Percentiles rank a stretch among this genome's conserved stretches.
phyloP scores from a whole-genome alignment of 2,113 vertebrate species.

The Dipodomys merriami region DNA sequence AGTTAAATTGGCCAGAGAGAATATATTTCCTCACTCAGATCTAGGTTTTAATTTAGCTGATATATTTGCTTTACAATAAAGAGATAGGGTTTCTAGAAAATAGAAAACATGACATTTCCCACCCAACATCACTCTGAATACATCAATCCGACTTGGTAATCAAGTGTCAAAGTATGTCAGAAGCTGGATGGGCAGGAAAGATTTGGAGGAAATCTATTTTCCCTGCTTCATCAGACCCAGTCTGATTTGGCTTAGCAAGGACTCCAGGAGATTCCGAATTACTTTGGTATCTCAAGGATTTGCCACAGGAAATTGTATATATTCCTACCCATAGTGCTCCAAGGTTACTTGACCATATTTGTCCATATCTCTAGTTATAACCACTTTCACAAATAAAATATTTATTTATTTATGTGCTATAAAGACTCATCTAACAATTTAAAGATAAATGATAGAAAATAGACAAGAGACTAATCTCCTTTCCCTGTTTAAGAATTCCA shows the following conservation, averaged over 20 bases:
- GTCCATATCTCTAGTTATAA: conserved; percentile 8
- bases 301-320: neutral
- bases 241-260: neutral
- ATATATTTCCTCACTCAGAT: neutral
- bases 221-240: neutral
- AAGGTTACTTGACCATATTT: neutral
- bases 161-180: neutral
- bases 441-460: conserved; percentile 6
- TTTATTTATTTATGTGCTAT: neutral
- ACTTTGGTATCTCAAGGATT: neutral
- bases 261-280: neutral
- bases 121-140: neutral
- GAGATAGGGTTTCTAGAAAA: neutral
- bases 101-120: neutral
- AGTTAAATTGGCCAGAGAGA: conserved; percentile 9
- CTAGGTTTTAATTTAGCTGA: neutral
- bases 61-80: conserved; percentile 3
- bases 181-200: neutral
- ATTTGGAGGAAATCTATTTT: neutral
- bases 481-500: conserved; percentile 22
- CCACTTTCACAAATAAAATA: conserved; percentile 43
- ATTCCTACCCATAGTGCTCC: neutral
- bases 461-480: neutral
- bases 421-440: conserved; percentile 38
- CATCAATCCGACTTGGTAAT: neutral